A percentile compares a stretch with the other conserved stretches of the same genome.
Evolutionary conservation across 2,113 vertebrate species (phyloP).

Genomic region (Solea senegalensis): DNA sequence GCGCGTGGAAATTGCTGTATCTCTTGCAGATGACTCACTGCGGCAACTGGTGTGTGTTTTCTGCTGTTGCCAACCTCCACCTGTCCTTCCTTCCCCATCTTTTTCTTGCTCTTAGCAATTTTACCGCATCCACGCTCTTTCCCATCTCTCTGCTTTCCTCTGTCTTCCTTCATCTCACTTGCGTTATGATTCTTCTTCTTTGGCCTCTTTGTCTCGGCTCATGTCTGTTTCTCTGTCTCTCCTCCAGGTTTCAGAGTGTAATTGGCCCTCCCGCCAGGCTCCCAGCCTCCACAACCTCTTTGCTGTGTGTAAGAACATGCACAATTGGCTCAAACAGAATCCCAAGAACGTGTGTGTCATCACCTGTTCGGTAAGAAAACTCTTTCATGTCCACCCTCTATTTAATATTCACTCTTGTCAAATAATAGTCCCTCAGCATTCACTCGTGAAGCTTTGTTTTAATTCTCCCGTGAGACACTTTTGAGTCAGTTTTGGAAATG

Average conservation of each 20-base stretch:
- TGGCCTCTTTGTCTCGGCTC: too few species aligned
- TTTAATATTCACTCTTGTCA: neutral
- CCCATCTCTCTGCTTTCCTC: neutral
- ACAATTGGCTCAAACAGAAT: constrained; percentile 98
- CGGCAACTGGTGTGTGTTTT: constrained; percentile 34
- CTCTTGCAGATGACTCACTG: constrained; percentile 55
- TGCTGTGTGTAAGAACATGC: constrained; percentile 98
- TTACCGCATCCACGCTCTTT: neutral
- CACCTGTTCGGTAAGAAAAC: constrained; percentile 95
- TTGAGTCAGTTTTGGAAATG: neutral
- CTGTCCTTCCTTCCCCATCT: constrained; percentile 14
- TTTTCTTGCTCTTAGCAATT: neutral
- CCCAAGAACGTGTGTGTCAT: constrained; percentile 99
- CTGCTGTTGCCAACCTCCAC: constrained; percentile 33
- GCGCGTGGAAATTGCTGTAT: constrained; percentile 35
- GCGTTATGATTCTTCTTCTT: neutral
- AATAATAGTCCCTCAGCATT: too few species aligned
- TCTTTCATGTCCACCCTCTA: neutral
- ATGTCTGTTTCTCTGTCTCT: neutral
- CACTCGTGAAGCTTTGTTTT: too few species aligned
- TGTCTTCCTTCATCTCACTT: neutral
- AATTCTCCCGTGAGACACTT: constrained; percentile 16
- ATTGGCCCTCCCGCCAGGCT: constrained; percentile 93
- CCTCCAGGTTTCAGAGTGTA: constrained; percentile 95
- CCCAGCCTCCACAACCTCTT: constrained; percentile 98